Evolutionary conservation across 2,888 invertebrate species (phyloP).

Genomic region (Philereme transversata): DNA sequence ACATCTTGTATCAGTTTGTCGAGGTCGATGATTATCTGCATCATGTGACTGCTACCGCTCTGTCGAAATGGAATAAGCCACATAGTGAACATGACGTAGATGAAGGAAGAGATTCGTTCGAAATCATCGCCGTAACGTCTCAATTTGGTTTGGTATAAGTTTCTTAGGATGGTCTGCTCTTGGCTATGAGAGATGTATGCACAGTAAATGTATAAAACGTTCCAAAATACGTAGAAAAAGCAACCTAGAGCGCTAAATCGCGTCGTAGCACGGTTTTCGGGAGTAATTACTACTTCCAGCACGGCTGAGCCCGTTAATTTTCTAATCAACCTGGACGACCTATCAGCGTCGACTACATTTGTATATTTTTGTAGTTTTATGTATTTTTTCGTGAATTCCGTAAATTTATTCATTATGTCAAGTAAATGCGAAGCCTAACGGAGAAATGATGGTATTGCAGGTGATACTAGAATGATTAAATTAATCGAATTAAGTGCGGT

Average conservation of each 20-base stretch:
- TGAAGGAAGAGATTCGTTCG: constrained; percentile 50
- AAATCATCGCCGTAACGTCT: constrained; percentile 63
- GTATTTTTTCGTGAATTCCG: constrained; percentile 28
- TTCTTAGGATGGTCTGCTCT: constrained; percentile 60
- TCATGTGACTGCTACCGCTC: constrained; percentile 42
- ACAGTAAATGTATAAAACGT: constrained; percentile 52
- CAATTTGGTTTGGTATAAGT: constrained; percentile 61
- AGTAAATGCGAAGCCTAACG: neutral
- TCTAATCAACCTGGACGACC: constrained; percentile 45
- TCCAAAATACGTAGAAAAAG: constrained; percentile 46
- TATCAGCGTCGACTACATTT: constrained; percentile 53
- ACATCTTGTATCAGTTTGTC: constrained; percentile 52
- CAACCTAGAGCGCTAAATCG: constrained; percentile 51
- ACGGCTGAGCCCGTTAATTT: constrained; percentile 53
- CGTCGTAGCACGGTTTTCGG: constrained; percentile 35
- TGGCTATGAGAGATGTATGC: constrained; percentile 48
- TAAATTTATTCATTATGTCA: constrained; percentile 24
- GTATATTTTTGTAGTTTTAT: constrained; percentile 41
- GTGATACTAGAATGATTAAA: neutral
- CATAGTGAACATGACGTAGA: constrained; percentile 52
- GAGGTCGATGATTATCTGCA: constrained; percentile 51
- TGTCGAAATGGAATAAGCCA: constrained; percentile 57
- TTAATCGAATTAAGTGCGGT: constrained; percentile 11
- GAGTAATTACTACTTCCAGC: constrained; percentile 29
- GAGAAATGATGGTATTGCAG: constrained; percentile 12